Evolutionary conservation across 2,113 vertebrate genomes (phyloP).

Genomic region (Limanda limanda): DNA sequence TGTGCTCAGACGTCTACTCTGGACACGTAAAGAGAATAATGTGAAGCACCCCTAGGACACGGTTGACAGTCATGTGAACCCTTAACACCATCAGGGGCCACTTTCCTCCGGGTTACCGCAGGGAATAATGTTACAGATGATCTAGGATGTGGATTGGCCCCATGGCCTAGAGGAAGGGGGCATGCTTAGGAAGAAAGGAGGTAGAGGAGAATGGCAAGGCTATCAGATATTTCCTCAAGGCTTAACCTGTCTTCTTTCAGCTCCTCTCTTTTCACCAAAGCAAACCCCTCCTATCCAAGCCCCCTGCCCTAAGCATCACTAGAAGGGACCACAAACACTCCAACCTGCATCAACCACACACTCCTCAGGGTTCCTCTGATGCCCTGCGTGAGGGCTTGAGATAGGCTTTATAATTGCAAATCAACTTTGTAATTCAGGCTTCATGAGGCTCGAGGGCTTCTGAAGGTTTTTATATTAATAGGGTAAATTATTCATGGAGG

Average conservation of each 20-base stretch:
- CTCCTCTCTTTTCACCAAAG: constrained; percentile 9
- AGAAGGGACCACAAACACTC: constrained; percentile 54
- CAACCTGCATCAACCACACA: constrained; percentile 18
- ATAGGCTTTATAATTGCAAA: constrained; percentile 80
- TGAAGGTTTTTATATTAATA: constrained; percentile 79
- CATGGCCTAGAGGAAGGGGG: constrained; percentile 3
- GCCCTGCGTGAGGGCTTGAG: constrained; percentile 51
- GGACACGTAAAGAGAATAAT: constrained; percentile 11
- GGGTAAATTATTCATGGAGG: constrained; percentile 82
- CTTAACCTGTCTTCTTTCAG: constrained; percentile 39
- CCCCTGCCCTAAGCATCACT: constrained; percentile 43
- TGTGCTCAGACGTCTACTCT: not conserved
- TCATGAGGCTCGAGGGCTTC: constrained; percentile 72
- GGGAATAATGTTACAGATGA: constrained; percentile 43
- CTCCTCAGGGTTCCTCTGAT: constrained; percentile 57
- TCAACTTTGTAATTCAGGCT: constrained; percentile 82
- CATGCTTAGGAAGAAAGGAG: constrained; percentile 5
- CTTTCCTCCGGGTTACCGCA: constrained; percentile 6
- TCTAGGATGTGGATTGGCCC: constrained; percentile 28
- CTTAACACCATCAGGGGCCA: constrained; percentile 7
- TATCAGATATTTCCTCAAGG: constrained; percentile 40
- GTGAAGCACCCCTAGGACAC: constrained; percentile 26
- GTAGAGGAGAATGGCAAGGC: constrained; percentile 11
- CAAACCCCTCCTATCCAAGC: not conserved
- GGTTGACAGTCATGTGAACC: constrained; percentile 52